Percentiles rank a stretch among this genome's conserved stretches.
Evolutionary conservation across 1,140 invertebrate species (phyloP).

Genomic region (Oedothorax gibbosus): DNA sequence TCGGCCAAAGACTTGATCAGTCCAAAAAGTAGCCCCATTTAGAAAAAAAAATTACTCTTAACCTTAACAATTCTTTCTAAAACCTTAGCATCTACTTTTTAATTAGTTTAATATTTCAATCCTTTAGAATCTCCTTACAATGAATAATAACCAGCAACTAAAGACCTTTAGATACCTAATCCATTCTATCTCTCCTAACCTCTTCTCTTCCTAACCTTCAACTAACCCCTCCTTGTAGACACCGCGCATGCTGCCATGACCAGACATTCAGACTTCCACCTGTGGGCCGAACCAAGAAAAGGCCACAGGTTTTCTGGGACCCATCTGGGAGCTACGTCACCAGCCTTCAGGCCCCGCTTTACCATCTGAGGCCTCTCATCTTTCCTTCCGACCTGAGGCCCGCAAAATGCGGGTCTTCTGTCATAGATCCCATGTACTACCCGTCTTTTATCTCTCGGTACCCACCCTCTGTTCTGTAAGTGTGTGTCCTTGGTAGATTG

Average conservation of each 20-base stretch:
- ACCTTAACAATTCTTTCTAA: too few species aligned
- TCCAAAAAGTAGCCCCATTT: too few species aligned
- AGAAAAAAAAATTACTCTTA: too few species aligned
- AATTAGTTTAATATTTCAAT: too few species aligned
- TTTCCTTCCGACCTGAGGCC: constrained; percentile 45
- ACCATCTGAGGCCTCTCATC: constrained; percentile 53
- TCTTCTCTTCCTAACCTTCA: constrained; percentile 2
- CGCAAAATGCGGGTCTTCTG: constrained; percentile 25
- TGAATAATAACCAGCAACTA: too few species aligned
- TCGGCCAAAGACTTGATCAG: too few species aligned
- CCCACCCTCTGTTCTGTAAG: constrained; percentile 60
- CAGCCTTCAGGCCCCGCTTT: constrained; percentile 40
- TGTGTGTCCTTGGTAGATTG: not conserved
- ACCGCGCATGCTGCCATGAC: constrained; percentile 51
- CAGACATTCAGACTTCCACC: constrained; percentile 40
- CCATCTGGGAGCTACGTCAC: constrained; percentile 52
- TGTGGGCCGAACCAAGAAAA: constrained; percentile 43
- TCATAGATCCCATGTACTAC: constrained; percentile 57
- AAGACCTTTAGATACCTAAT: too few species aligned
- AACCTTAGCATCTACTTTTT: too few species aligned
- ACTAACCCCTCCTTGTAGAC: constrained; percentile 44
- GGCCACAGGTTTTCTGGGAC: constrained; percentile 48
- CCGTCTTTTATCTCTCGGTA: constrained; percentile 56
- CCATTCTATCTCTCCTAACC: not conserved
- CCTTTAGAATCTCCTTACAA: too few species aligned